These are phyloP conservation scores for Tolmerus cingulatus DNA, from an alignment of 2,888 invertebrate genomes.

Conservation along the genomic window DNA sequence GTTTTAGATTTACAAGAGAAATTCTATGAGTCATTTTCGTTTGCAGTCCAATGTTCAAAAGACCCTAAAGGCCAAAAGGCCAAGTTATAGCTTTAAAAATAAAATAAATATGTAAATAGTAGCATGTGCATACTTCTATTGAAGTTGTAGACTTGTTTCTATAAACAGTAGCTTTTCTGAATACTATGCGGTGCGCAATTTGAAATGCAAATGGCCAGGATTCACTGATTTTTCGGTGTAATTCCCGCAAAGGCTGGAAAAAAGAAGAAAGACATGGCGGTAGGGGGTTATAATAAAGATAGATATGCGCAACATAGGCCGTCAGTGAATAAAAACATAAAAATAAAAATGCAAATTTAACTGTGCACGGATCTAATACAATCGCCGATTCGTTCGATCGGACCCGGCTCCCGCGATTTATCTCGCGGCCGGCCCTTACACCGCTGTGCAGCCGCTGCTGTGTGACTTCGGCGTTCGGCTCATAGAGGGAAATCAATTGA, in stretches of 20 bases:
- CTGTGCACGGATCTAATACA: slow-evolving; percentile 30
- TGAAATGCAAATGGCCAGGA: not conserved
- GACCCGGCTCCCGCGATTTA: slow-evolving; percentile 10
- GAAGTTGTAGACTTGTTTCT: not conserved
- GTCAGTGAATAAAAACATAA: slow-evolving; percentile 38
- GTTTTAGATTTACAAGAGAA: too few species aligned
- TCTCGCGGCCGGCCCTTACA: not conserved
- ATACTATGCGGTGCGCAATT: not conserved
- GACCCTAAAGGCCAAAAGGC: too few species aligned
- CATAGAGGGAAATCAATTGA: slow-evolving; percentile 40
- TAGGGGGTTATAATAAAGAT: slow-evolving; percentile 8
- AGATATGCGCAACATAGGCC: not conserved
- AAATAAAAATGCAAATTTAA: slow-evolving; percentile 42
- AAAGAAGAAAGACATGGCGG: not conserved
- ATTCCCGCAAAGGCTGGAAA: not conserved
- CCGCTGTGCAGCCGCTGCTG: not conserved
- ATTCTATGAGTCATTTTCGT: too few species aligned
- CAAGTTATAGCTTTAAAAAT: too few species aligned
- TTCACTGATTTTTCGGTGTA: not conserved
- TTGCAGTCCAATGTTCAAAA: too few species aligned
- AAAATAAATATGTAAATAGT: not conserved
- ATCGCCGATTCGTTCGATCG: slow-evolving; percentile 31
- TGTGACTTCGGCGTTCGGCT: slow-evolving; percentile 2
- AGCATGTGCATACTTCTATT: not conserved
- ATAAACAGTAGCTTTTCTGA: not conserved